Percentiles rank a stretch among this genome's conserved stretches.
Conservation (phyloP, 2,113 vertebrate species). For the Dromaius novaehollandiae region DNA sequence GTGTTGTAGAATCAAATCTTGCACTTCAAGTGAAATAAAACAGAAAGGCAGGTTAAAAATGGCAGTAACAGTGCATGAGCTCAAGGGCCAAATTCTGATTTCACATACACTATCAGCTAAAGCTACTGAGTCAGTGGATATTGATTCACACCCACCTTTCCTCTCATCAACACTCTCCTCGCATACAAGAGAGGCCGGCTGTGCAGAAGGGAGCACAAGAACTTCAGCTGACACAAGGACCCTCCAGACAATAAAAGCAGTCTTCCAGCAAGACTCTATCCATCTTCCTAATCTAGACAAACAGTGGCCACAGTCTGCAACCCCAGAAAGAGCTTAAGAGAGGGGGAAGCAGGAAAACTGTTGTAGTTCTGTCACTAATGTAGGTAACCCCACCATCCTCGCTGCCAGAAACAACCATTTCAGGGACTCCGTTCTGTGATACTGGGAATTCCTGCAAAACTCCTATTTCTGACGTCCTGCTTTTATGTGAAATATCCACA, state of each 20-base stretch:
- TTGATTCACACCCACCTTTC: fast-evolving
- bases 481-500: constrained; percentile 54
- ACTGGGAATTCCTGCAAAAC: constrained; percentile 69
- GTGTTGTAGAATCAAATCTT: background rate
- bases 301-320: background rate
- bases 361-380: constrained; percentile 64
- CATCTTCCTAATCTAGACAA: constrained; percentile 23
- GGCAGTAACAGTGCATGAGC: background rate
- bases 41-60: background rate
- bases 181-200: fast-evolving
- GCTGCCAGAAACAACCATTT: constrained; percentile 23
- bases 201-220: background rate
- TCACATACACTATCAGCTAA: background rate
- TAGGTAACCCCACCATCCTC: constrained; percentile 42
- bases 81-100: background rate
- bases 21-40: background rate
- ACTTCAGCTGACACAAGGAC: background rate
- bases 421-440: constrained; percentile 50
- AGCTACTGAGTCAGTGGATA: background rate
- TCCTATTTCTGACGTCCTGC: constrained; percentile 62
- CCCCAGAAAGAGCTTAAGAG: background rate
- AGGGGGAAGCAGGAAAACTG: constrained; percentile 19
- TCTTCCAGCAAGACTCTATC: constrained; percentile 6
- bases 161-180: background rate
- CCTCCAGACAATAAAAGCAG: background rate